Evolutionary conservation across 53 echinoderm and acorn worm species (phyloP).

Genomic region (Glandiceps talaboti): DNA sequence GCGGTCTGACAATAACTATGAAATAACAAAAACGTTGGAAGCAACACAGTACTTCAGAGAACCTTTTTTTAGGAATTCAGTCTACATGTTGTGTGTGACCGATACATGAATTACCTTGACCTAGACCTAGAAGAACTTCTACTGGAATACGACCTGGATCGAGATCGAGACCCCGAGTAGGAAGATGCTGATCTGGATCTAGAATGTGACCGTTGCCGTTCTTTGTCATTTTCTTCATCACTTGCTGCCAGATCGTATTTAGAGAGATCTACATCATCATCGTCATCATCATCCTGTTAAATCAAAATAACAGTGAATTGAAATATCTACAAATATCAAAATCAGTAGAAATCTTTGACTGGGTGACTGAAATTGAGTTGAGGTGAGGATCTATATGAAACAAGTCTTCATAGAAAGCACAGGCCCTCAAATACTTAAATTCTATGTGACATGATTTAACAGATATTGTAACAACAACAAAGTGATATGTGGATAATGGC

Average conservation of each 20-base stretch:
- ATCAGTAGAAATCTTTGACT: not conserved
- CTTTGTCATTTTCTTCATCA: conserved; percentile 22
- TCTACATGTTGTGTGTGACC: not conserved
- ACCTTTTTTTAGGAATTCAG: too few relatives aligned
- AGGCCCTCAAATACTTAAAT: too few relatives aligned
- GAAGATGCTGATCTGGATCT: conserved; percentile 22
- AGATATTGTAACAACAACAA: too few relatives aligned
- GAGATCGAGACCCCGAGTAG: conserved; percentile 33
- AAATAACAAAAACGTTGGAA: not conserved
- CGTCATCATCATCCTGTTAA: conserved; percentile 21
- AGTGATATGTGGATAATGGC: too few relatives aligned
- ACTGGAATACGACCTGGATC: conserved; percentile 18
- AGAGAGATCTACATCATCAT: conserved; percentile 46
- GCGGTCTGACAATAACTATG: not conserved
- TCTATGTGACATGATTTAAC: too few relatives aligned
- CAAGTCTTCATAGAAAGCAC: not conserved
- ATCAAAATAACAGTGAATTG: not conserved
- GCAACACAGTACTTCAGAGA: not conserved
- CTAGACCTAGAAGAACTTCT: conserved; percentile 43
- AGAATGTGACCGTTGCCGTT: conserved; percentile 13
- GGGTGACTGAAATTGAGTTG: not conserved
- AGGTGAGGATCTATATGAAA: not conserved
- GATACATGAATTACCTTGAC: conserved; percentile 68
- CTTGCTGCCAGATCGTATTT: conserved; percentile 33
- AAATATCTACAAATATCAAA: too few relatives aligned